Evolutionary conservation across 2,797 vertebrate species (phyloP).

Genomic region (Gymnoscopelus microlampas): DNA sequence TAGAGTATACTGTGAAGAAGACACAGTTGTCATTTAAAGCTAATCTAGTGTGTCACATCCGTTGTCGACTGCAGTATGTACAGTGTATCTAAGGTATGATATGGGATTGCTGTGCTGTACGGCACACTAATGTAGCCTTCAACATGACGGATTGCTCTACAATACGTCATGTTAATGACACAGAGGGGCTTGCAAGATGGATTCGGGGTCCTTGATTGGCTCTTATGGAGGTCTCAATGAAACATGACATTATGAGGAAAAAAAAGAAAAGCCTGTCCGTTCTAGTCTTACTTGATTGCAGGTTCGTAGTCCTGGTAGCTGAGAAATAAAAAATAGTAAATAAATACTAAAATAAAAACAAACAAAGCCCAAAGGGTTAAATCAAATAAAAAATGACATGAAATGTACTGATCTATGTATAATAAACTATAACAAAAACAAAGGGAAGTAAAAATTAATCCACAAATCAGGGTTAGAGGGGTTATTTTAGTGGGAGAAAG

Average conservation of each 20-base stretch:
- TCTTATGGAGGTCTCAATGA: slow-evolving; percentile 82
- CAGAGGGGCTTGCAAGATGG: slow-evolving; percentile 47
- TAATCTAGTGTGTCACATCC: slow-evolving; percentile 61
- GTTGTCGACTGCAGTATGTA: slow-evolving; percentile 16
- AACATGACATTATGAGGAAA: slow-evolving; percentile 72
- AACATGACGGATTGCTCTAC: slow-evolving; percentile 55
- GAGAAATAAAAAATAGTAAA: slow-evolving; percentile 76
- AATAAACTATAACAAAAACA: slow-evolving; percentile 39
- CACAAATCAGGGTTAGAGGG: slow-evolving; percentile 12
- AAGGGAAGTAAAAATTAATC: slow-evolving; percentile 34
- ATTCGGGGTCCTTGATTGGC: slow-evolving; percentile 62
- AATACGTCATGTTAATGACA: slow-evolving; percentile 69
- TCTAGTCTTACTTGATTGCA: slow-evolving; percentile 97
- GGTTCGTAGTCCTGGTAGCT: slow-evolving; percentile 97
- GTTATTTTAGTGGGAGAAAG: slow-evolving; percentile 22
- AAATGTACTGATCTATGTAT: slow-evolving; percentile 24
- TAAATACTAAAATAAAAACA: slow-evolving; percentile 31
- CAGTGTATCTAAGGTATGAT: slow-evolving; percentile 43
- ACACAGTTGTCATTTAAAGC: slow-evolving; percentile 57
- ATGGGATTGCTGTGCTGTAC: slow-evolving; percentile 36
- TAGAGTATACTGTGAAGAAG: slow-evolving; percentile 22
- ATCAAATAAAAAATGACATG: slow-evolving; percentile 19
- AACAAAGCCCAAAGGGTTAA: slow-evolving; percentile 41
- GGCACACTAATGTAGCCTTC: slow-evolving; percentile 59
- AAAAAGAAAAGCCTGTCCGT: slow-evolving; percentile 78